Evolutionary conservation across 2,797 vertebrate genomes (phyloP), one percentile per base, ranked within the genome.

Genomic region (Gobio occitaniae): DNA sequence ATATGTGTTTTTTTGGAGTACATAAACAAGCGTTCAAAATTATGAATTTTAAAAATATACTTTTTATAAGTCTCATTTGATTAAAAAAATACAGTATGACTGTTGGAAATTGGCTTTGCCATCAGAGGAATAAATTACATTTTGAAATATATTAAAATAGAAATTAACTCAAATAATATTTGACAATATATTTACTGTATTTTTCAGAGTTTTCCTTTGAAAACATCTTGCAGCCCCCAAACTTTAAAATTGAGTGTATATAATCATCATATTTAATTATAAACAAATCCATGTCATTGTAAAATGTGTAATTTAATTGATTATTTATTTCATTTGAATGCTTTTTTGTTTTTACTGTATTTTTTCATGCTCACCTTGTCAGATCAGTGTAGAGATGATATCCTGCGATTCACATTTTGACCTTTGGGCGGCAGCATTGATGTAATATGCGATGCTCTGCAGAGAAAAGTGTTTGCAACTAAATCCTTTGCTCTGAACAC

Each of bases 361-460:
- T 41, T 47, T 15, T 61, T 25, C 9, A 47, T 2, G 9, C 21
- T 54, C 29, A 7, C 10, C 17, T 50, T 10, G 17, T 38, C 50
- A 38, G 10, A 76, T 21, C 29, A 36, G 9, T 52, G 9, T 6
- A 47, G 68, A 41, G 4, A 29, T 21, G 2, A 4, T 5, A 56
- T 56, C 3, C 16, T 71, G 54, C 41, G 19, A 9, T 71, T 79
- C 13, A 84, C n/a, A 38, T 61, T 48, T 25, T 63, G 19, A 38
- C 86, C 86, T 83, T 41, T 25, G 29, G 81, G 86, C 69, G 86
- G 86, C 82, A 83, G 76, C 65, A 80, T 83, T 63, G 72, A 44
- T 68, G 59, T 44, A 78, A 12, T n/a, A 13, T 68, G 16, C 54
- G 44, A 65, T 16, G 41, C 68, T 44, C 80, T 83, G 66, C 56